These are phyloP conservation scores for Sphaeramia orbicularis DNA, from an alignment of 2,797 vertebrate genomes.

Conservation along the genomic window DNA sequence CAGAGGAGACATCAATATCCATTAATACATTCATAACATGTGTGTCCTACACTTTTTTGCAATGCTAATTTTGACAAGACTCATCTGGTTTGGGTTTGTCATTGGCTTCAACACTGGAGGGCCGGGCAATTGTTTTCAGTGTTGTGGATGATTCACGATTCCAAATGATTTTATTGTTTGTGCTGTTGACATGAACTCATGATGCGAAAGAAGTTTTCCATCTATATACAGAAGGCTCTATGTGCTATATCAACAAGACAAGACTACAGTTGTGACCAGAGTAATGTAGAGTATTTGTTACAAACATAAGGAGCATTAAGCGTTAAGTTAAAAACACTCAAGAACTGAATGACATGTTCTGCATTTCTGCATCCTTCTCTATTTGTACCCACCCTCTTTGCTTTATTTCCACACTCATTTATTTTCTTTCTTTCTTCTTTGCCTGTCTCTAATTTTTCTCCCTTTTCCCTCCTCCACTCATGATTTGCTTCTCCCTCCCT, in stretches of 20 bases:
- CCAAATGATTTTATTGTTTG: no score
- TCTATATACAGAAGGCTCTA: no score
- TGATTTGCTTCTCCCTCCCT: constrained; percentile 43
- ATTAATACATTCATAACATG: no score
- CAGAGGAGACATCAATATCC: no score
- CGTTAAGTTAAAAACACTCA: background rate
- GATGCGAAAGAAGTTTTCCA: no score
- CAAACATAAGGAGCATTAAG: background rate
- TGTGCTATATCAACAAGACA: no score
- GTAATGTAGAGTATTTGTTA: no score
- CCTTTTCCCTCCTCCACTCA: constrained; percentile 27
- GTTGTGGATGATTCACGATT: no score
- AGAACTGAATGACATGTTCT: constrained; percentile 12
- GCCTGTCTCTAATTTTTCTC: constrained; percentile 13
- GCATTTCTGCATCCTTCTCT: constrained; percentile 3
- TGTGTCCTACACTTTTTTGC: background rate
- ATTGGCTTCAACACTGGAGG: background rate
- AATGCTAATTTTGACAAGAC: constrained; percentile 4
- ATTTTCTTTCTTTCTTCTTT: constrained; percentile 15
- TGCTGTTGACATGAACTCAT: no score
- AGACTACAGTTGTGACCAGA: no score
- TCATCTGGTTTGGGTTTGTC: constrained; percentile 6
- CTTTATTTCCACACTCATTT: constrained; percentile 34
- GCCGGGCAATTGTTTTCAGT: no score
- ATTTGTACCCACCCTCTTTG: background rate